Conservation (phyloP, 2,797 vertebrate species). For the Hipposideros larvatus region DNA sequence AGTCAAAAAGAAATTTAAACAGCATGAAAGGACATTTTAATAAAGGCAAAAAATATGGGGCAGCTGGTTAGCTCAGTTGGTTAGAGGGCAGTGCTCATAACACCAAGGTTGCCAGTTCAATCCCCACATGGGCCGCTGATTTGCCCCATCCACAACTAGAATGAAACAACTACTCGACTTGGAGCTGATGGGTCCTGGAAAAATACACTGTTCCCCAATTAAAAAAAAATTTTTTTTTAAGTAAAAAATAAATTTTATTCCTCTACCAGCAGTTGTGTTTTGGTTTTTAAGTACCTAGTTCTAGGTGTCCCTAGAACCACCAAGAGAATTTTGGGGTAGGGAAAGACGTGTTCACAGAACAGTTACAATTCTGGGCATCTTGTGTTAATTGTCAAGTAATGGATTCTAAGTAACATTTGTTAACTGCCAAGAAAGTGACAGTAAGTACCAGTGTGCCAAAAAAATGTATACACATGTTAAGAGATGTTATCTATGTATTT, state of each 20-base stretch:
- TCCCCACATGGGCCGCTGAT: too few species aligned
- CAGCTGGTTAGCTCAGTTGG: too few species aligned
- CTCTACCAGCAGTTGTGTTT: not conserved
- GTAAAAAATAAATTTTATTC: not conserved
- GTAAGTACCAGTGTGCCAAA: not conserved
- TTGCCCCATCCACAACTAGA: too few species aligned
- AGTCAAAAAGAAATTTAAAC: constrained; percentile 36
- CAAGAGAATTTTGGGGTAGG: not conserved
- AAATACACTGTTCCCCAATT: too few species aligned
- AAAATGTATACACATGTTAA: too few species aligned
- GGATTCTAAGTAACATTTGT: constrained; percentile 49
- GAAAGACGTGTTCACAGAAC: not conserved
- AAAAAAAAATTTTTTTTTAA: too few species aligned
- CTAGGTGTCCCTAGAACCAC: not conserved
- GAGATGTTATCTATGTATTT: too few species aligned
- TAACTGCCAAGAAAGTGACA: constrained; percentile 57
- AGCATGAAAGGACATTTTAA: constrained; percentile 46
- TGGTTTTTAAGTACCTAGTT: constrained; percentile 33
- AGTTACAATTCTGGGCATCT: not conserved
- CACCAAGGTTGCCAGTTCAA: too few species aligned
- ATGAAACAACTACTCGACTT: too few species aligned
- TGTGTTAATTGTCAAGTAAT: constrained; percentile 41
- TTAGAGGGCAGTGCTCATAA: too few species aligned
- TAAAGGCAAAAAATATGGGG: not conserved
- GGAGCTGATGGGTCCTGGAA: too few species aligned